Evolutionary conservation across 2,113 vertebrate species (phyloP).

Genomic region (Sakesphorus luctuosus): DNA sequence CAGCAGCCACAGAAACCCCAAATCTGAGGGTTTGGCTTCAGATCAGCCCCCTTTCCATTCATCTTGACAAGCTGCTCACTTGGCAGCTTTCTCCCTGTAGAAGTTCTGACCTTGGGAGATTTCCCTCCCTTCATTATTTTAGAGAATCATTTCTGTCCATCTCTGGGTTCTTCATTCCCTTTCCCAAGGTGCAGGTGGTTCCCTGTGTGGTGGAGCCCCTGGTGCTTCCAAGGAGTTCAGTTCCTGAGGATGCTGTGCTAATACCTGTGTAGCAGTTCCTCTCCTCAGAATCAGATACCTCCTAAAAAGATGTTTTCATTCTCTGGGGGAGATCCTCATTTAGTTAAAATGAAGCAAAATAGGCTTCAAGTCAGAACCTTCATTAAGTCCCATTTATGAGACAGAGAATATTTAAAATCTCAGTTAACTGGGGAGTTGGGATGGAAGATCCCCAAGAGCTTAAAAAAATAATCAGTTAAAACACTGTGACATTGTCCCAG

Average conservation of each 20-base stretch:
- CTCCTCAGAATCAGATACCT: neutral
- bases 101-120: neutral
- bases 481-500: neutral
- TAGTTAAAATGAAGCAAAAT: neutral
- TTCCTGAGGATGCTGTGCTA: neutral
- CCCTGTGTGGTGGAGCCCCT: neutral
- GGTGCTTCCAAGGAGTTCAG: neutral
- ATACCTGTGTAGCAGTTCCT: neutral
- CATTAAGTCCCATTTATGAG: neutral
- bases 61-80: neutral
- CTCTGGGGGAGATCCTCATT: neutral
- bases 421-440: neutral
- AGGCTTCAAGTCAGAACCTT: neutral
- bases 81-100: neutral
- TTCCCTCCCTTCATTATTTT: neutral
- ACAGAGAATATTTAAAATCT: neutral
- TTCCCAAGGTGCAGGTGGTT: neutral
- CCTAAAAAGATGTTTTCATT: neutral
- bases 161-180: neutral
- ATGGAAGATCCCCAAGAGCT: neutral
- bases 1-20: neutral
- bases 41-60: neutral
- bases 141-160: slow-evolving; percentile 13
- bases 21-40: neutral
- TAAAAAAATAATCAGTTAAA: neutral